phyloP scores from a whole-genome alignment of 2,797 vertebrate species.

The Molossus molossus region DNA sequence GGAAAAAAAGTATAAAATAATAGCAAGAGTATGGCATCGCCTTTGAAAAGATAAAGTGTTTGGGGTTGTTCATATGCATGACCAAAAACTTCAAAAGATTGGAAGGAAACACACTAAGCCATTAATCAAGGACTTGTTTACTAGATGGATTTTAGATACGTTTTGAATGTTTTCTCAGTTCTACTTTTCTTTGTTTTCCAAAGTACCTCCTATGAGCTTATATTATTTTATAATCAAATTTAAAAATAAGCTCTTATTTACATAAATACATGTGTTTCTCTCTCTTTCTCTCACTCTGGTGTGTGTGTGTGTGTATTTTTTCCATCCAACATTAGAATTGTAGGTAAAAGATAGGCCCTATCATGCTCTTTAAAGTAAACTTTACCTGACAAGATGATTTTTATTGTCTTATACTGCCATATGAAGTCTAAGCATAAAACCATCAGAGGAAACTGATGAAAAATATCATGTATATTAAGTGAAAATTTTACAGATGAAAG shows the following conservation, averaged over 20 bases:
- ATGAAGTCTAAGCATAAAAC: constrained; percentile 49
- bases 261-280: neutral
- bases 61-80: neutral
- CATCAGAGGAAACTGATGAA: neutral
- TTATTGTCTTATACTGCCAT: neutral
- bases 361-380: constrained; percentile 11
- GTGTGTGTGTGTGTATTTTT: neutral
- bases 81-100: constrained; percentile 4
- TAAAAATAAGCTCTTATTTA: constrained; percentile 27
- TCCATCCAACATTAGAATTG: neutral
- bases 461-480: neutral
- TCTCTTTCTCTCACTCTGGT: neutral
- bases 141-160: constrained; percentile 25
- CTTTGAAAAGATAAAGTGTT: neutral
- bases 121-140: constrained; percentile 14
- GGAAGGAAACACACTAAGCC: neutral
- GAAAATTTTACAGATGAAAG: constrained; percentile 41
- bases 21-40: neutral
- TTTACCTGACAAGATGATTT: constrained; percentile 26
- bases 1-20: neutral
- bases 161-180: constrained; percentile 19
- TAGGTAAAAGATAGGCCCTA: neutral
- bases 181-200: constrained; percentile 20
- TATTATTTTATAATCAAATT: constrained; percentile 38
- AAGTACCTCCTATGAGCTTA: neutral